Evolutionary conservation across 2,888 invertebrate genomes (phyloP), one percentile per base, ranked within the genome.

Genomic region (Drosophila rellima): DNA sequence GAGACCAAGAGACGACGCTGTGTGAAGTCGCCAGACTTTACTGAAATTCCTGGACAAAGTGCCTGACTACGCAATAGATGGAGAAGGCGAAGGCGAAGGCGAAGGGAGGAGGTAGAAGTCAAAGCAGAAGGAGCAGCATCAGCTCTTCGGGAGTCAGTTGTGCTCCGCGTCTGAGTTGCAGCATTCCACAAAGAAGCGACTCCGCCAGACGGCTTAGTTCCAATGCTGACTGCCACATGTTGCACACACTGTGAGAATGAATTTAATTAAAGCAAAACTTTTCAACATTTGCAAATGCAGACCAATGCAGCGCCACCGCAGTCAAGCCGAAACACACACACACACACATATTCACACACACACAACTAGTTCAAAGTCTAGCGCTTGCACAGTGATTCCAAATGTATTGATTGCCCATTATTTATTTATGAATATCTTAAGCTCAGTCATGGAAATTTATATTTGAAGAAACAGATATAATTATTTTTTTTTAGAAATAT

Each of bases 221-320:
- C 33, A 54, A 37, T 17, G 26, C 59, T 68, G 68, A 70, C 61
- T 74, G 80, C 88, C 86, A 86, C 89, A 89, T 86, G 86, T 86
- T 89, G 86, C 86, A 86, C 90, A 89, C 80, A 85, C 88, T 88
- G 88, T 88, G 88, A 86, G 88, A 89, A 89, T 84, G 78, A 78
- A 82, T 88, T 86, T 86, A 86, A 89, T 86, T 89, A 86, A 89
- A 74, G 86, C 67, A 82, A 72, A 75, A 70, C 68, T 80, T 80
- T 81, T 63, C 71, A 54, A 54, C 64, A 71, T 74, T 81, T 81
- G 79, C 79, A 78, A 81, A 71, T 68, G 51, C 51, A 74, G 85
- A 86, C 85, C 85, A 88, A 89, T 89, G 89, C 89, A 88, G 78
- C 82, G 85, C 77, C 84, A 80, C 44, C 18, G 17, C 29, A 29